phyloP scores from a whole-genome alignment of 2,888 invertebrate species.

The Eudasyphora cyanicolor region DNA sequence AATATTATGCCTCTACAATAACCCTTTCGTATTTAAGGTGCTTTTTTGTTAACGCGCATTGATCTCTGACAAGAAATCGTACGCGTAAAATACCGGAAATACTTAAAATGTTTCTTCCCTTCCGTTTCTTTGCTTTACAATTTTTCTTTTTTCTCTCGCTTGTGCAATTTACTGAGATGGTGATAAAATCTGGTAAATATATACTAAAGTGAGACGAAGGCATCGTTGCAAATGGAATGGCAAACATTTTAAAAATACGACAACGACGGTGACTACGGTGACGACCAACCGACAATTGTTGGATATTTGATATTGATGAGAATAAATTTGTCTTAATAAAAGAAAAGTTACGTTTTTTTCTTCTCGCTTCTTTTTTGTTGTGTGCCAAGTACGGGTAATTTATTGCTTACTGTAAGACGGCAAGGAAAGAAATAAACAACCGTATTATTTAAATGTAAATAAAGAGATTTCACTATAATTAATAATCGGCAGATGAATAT shows the following conservation, averaged over 20 bases:
- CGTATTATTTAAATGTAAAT: background rate
- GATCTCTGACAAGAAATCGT: constrained; percentile 46
- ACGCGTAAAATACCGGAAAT: constrained; percentile 61
- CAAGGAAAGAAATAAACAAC: background rate
- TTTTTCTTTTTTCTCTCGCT: background rate
- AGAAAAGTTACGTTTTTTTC: background rate
- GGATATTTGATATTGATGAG: constrained; percentile 42
- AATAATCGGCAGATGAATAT: background rate
- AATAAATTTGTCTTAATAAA: constrained; percentile 45
- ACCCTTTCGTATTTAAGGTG: no score
- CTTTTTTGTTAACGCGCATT: constrained; percentile 45
- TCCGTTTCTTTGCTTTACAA: background rate
- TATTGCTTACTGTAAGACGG: background rate
- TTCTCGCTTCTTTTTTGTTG: no score
- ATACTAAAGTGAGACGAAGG: background rate
- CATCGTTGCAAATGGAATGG: constrained; percentile 24
- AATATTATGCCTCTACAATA: no score
- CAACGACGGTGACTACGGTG: no score
- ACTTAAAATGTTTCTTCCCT: constrained; percentile 54
- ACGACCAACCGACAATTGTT: constrained; percentile 26
- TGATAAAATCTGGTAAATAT: constrained; percentile 35
- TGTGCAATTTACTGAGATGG: constrained; percentile 52
- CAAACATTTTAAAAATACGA: constrained; percentile 26
- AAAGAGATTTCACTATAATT: background rate
- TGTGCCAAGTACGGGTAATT: background rate